These are phyloP conservation scores for Limnephilus rhombicus DNA, from an alignment of 2,888 invertebrate genomes.

Conservation along the genomic window DNA sequence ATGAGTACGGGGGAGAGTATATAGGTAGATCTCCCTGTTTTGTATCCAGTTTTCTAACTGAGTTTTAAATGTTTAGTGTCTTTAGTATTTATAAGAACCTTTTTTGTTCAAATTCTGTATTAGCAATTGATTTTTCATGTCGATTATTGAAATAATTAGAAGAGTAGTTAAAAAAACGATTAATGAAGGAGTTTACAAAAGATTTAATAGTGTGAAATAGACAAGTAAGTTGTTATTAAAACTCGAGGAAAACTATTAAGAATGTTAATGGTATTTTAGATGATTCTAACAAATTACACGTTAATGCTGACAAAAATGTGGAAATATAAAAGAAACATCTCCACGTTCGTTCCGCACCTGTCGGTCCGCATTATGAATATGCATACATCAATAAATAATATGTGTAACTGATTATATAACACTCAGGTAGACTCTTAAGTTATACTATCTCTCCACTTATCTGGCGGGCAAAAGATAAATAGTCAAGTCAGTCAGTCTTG, in stretches of 20 bases:
- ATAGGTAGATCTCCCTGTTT: too few species aligned
- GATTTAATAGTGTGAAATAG: not conserved
- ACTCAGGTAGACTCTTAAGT: not conserved
- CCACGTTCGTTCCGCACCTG: conserved; percentile 12
- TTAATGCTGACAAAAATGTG: not conserved
- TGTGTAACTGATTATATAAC: conserved; percentile 24
- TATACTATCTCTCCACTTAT: conserved; percentile 41
- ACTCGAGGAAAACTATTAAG: not conserved
- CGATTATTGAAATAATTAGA: too few species aligned
- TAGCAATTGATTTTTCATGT: too few species aligned
- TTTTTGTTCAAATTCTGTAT: too few species aligned
- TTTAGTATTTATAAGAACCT: too few species aligned
- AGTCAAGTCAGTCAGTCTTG: conserved; percentile 21
- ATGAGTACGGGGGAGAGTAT: too few species aligned
- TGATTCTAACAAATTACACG: not conserved
- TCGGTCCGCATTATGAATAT: conserved; percentile 31
- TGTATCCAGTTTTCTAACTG: too few species aligned
- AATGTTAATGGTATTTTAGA: not conserved
- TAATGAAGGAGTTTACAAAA: not conserved
- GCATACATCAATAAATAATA: not conserved
- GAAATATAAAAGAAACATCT: conserved; percentile 6
- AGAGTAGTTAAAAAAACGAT: not conserved
- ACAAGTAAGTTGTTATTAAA: not conserved
- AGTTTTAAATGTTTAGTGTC: too few species aligned
- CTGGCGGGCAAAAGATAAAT: conserved; percentile 26